Base-by-base conservation (phyloP, 2,113 vertebrate genomes). In the Lota lota region DNA sequence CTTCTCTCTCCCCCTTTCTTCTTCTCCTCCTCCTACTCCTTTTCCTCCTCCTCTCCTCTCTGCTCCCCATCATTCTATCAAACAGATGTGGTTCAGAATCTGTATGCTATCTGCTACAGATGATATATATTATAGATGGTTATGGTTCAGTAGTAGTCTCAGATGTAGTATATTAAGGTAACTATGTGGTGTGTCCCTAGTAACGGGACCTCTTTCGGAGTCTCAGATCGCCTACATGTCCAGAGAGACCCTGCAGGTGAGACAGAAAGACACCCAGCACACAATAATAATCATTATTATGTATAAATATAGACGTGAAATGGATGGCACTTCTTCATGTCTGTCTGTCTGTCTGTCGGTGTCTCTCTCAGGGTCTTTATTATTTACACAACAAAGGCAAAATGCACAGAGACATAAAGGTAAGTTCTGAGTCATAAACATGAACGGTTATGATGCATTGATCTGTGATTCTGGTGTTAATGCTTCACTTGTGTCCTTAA, bases 221-320 rank as follows among this genome's bases (percentile, higher is more conserved):
- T 94, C 94, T 19, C 97, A 99, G 85, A 99, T 99, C 85, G 97
- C 97, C 17, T 99, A 99, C 83, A 95, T 99, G 85, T 97, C 95
- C 82, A 92, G 97, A 88, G 97, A 99, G 93, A 99, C 97, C 74
- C 92, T 99, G 78, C 97, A 99, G 95, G 97, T 97, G 94, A 24
- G 11, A 24, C 40, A 47, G 10, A n/a, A 47, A 1, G 17, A 51
- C 17, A 53, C 16, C 12, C 51, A 15, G 51, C 40, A 50, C 5
- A 50, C 40, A 6, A 6, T 50, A 50, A 50, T 12, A 50, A 6
- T 5, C 6, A 4, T 63, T 24, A 1, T 4, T n/a, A n/a, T n/a
- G n/a, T 14, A 22, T 1, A 47, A 8, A 47, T 8, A 47, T 12
- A 47, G 8, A 12, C 11, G 10, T 47, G 40, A 47, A 47, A 47